phyloP scores from a whole-genome alignment of 2,888 invertebrate species.

The Nephrotoma appendiculata region DNA sequence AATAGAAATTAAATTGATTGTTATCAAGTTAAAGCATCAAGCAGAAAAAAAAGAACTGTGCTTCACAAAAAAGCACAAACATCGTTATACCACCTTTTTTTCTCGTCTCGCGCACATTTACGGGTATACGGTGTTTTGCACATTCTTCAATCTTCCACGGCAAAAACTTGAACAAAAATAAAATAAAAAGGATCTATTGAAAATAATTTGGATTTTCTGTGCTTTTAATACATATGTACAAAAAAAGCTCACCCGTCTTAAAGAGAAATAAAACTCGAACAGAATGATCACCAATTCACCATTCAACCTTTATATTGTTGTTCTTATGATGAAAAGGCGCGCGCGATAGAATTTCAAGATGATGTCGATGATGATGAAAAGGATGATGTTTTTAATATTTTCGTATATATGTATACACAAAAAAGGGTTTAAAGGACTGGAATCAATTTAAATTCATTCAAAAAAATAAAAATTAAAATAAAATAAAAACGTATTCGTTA shows the following conservation, averaged over 20 bases:
- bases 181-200: not conserved
- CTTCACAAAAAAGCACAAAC: not conserved
- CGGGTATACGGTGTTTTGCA: not conserved
- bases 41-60: not conserved
- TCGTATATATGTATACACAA: not conserved
- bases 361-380: not conserved
- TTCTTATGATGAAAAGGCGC: not conserved
- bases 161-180: not conserved
- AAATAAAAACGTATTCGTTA: not conserved
- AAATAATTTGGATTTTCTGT: not conserved
- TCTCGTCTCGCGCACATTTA: not conserved
- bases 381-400: not conserved
- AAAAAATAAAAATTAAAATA: not conserved
- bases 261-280: not conserved
- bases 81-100: not conserved
- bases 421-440: not conserved
- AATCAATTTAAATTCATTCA: not conserved
- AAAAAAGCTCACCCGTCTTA: not conserved
- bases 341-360: not conserved
- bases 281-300: not conserved
- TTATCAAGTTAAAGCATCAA: not conserved
- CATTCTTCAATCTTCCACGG: not conserved
- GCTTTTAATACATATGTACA: not conserved
- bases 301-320: not conserved
- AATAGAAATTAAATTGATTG: not conserved